Evolutionary conservation across 2,888 invertebrate genomes (phyloP).

Genomic region (Dioctria rufipes): DNA sequence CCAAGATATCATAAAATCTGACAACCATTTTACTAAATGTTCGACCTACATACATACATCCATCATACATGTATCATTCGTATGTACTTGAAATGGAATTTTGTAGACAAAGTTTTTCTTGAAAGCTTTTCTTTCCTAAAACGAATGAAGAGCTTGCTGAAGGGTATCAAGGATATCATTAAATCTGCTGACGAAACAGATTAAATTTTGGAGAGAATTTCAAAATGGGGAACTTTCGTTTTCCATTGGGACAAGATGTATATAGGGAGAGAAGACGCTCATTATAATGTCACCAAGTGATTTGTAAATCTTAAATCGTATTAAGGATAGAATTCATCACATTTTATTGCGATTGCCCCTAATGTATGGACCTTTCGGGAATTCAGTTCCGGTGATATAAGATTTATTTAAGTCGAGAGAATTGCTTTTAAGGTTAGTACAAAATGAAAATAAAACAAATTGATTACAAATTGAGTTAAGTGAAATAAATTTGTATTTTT

Average conservation of each 20-base stretch:
- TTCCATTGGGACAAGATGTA: neutral
- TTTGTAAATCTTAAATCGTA: constrained; percentile 14
- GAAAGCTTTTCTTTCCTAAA: neutral
- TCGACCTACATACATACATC: too few relatives aligned
- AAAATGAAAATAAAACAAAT: neutral
- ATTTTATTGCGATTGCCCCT: constrained; percentile 12
- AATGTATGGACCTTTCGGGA: neutral
- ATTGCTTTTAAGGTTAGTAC: too few relatives aligned
- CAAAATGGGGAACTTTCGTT: neutral
- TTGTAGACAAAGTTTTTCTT: neutral
- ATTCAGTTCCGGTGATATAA: neutral
- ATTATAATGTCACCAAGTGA: constrained; percentile 41
- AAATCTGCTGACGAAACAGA: neutral
- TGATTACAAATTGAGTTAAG: too few relatives aligned
- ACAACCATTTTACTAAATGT: too few relatives aligned
- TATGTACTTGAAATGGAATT: neutral
- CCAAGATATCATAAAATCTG: too few relatives aligned
- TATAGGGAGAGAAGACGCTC: neutral
- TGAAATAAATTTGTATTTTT: too few relatives aligned
- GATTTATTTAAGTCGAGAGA: neutral
- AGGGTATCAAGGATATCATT: neutral
- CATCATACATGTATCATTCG: neutral
- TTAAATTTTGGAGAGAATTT: constrained; percentile 1
- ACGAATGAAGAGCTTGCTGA: neutral
- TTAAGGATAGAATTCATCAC: constrained; percentile 29